Base-by-base conservation (phyloP, 2,113 vertebrate species). In the Chionodraco myersi region DNA sequence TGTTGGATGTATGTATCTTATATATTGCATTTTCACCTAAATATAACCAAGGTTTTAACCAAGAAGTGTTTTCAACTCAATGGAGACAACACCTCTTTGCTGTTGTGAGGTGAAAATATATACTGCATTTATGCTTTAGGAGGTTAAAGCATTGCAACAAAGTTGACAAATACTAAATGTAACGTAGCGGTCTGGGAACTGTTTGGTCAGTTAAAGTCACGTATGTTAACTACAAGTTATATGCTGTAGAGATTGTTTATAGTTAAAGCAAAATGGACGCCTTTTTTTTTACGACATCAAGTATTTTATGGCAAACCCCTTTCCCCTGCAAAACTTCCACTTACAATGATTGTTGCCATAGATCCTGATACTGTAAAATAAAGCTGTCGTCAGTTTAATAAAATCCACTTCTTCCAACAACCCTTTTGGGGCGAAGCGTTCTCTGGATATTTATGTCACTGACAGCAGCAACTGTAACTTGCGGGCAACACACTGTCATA, bases 381-480 rank as follows among this genome's bases (percentile, higher is more conserved):
- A 74, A 74, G 26, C 63, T 82, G 72, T 64, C 66, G 61, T 26
- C 10, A 15, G 56, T 5, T 72, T 61, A 52, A 63, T 72, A 62
- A 74, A 75, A 75, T 21, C 30, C 16, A 48, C 47, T 23, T 26
- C 26, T 21, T 41, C 36, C 36, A 41, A 41, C 36, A 41, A 41
- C 36, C 15, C 12, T 45, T 45, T 60, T 10, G 54, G 36, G 30
- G 18, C 52, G 14, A 8, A 10, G 47, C 9, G 1, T 9, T 45
- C 44, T 45, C 30, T 10, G 26, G 47, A 3, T 47, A 59, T 78
- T 60, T 74, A 44, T 53, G 48, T 57, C 82, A 80, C 61, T 45
- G 13, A 56, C 23, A 52, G 66, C 48, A 56, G 48, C 41, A 49
- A 21, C 14, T 10, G n/a, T 30, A 48, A 47, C 6, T 10, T n/a